Conservation (phyloP, 2,797 vertebrate species). For the Huso huso region DNA sequence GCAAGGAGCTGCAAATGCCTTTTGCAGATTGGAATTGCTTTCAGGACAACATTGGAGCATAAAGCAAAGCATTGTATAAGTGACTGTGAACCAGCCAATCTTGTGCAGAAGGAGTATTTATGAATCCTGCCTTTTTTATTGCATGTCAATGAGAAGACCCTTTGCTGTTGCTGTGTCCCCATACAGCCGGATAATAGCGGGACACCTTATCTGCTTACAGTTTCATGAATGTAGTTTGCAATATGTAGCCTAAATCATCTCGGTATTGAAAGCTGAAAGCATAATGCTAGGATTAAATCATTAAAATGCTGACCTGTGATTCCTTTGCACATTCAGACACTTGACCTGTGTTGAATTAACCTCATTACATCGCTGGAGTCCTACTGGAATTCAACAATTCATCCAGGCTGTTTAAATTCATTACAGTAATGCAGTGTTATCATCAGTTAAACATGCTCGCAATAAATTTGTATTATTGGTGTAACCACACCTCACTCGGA, state of each 20-base stretch:
- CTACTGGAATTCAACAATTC: no score
- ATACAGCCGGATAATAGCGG: background rate
- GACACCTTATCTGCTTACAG: conserved; percentile 12
- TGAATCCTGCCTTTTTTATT: background rate
- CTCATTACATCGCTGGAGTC: background rate
- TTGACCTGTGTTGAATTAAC: background rate
- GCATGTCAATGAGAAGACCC: background rate
- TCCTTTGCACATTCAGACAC: background rate
- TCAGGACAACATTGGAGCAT: no score
- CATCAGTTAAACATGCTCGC: no score
- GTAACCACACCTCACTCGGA: no score
- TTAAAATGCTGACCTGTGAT: conserved; percentile 8
- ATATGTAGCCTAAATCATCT: conserved; percentile 1
- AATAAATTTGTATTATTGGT: no score
- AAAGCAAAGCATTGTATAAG: no score
- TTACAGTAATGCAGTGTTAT: no score
- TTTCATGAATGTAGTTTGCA: conserved; percentile 6
- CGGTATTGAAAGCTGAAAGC: background rate
- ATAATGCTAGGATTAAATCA: conserved; percentile 4
- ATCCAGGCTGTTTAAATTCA: no score
- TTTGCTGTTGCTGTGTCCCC: conserved; percentile 7
- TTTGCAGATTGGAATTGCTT: no score
- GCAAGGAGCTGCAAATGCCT: no score
- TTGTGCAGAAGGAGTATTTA: no score
- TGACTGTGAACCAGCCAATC: no score